phyloP scores from a whole-genome alignment of 2,888 invertebrate species.

The Cryptocheilus praepositus region DNA sequence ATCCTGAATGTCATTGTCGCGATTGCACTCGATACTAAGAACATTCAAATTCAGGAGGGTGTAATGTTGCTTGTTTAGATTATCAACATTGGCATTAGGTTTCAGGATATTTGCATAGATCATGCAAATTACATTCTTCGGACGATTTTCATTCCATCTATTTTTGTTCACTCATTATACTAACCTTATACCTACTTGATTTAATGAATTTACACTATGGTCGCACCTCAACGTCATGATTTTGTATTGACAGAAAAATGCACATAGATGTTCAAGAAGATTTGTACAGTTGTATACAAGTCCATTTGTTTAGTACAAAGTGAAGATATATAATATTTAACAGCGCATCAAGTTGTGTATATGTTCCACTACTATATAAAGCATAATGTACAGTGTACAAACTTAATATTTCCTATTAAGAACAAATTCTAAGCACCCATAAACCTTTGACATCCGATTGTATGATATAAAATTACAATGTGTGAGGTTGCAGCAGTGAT shows the following conservation, averaged over 20 bases:
- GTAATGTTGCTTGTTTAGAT: slow-evolving; percentile 16
- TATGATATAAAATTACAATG: no score
- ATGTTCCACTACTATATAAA: no score
- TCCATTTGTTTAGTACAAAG: not conserved
- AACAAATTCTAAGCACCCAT: no score
- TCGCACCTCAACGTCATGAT: not conserved
- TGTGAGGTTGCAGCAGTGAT: no score
- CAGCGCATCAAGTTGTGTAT: no score
- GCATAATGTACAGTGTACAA: no score
- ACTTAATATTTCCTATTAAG: no score
- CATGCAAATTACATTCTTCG: not conserved
- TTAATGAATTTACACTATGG: not conserved
- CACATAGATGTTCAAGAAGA: not conserved
- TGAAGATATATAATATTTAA: no score
- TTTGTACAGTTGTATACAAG: not conserved
- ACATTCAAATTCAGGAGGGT: slow-evolving; percentile 6
- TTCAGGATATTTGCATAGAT: slow-evolving; percentile 11
- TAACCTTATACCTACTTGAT: not conserved
- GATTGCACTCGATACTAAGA: slow-evolving; percentile 16
- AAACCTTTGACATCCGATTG: no score
- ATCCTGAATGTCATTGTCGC: slow-evolving; percentile 26
- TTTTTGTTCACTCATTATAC: no score
- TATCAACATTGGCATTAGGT: slow-evolving; percentile 19
- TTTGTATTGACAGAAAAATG: no score
- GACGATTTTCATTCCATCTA: not conserved